Base-by-base conservation (phyloP, 2,113 vertebrate genomes). In the Sterna hirundo region DNA sequence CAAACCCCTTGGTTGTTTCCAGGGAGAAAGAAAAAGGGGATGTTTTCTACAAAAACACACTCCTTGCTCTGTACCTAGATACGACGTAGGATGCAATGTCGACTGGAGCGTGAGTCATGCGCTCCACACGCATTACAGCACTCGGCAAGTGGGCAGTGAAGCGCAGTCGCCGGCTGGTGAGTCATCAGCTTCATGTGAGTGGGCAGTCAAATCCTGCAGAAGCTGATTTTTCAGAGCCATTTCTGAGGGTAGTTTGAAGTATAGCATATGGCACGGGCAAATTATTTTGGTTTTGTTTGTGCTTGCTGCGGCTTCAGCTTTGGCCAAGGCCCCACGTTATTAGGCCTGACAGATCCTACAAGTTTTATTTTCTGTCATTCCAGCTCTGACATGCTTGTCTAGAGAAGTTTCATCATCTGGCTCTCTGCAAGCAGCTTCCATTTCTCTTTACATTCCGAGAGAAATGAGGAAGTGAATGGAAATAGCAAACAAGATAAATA, bases 171-270 rank as follows among this genome's bases (percentile, higher is more conserved):
- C 69, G 74, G 44, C 42, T 81, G 5, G 5, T 96, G 92, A 97
- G 62, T 97, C 96, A 96, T 42, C 84, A 62, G 82, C 87, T 94
- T 61, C 82, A 58, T 94, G 49, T 46, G 87, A 96, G 94, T 62
- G 89, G 96, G 95, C 86, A 93, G 93, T 38, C 70, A 93, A 85
- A 95, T 87, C 54, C 81, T 91, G 70, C 84, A 66, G 22, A 57
- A 90, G 29, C 66, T 93, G 64, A 93, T 87, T 96, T 93, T 88
- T 83, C 74, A 36, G 58, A 91, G 52, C 11, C 15, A 62, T 93
- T 93, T 94, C 70, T 58, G 80, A 42, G 42, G 20, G 42, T 76
- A 91, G 66, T 91, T 66, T 62, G 88, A 84, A 66, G 64, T 25
- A 40, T 8, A 88, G 70, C 62, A 90, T 85, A 96, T 64, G 91